A percentile compares a stretch with the other conserved stretches of the same genome.
Conservation (phyloP, 2,113 vertebrate species). For the Zosterops japonicus region DNA sequence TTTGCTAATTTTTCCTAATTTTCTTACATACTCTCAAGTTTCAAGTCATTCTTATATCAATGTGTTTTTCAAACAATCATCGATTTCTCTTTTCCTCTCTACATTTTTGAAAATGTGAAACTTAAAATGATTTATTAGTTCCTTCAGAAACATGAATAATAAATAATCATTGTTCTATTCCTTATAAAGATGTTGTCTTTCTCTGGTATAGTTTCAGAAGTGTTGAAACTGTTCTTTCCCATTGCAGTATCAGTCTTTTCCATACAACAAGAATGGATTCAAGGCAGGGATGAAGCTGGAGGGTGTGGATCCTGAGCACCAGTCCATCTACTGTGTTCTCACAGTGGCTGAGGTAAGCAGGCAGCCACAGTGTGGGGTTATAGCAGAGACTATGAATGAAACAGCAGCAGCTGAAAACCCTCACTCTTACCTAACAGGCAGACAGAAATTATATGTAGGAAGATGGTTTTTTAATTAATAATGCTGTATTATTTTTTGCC, state of each 20-base stretch:
- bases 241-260: constrained; percentile 90
- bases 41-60: not conserved
- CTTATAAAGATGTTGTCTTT: not conserved
- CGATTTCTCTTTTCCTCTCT: not conserved
- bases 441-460: not conserved
- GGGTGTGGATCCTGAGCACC: constrained; percentile 92
- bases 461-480: not conserved
- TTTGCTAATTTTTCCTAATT: not conserved
- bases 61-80: not conserved
- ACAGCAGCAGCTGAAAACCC: not conserved
- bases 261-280: constrained; percentile 95
- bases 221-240: constrained; percentile 18
- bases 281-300: constrained; percentile 97
- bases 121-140: not conserved
- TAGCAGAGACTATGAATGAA: not conserved
- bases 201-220: not conserved
- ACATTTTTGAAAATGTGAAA: rapidly evolving
- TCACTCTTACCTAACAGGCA: not conserved
- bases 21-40: not conserved
- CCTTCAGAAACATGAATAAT: not conserved
- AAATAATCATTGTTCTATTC: not conserved
- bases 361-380: rapidly evolving
- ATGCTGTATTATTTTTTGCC: not conserved
- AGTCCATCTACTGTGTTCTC: constrained; percentile 93
- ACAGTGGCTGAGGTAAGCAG: constrained; percentile 87